These are phyloP conservation scores for Lepilemur septentrionalis DNA, from an alignment of 2,797 vertebrate species.

Conservation along the genomic window DNA sequence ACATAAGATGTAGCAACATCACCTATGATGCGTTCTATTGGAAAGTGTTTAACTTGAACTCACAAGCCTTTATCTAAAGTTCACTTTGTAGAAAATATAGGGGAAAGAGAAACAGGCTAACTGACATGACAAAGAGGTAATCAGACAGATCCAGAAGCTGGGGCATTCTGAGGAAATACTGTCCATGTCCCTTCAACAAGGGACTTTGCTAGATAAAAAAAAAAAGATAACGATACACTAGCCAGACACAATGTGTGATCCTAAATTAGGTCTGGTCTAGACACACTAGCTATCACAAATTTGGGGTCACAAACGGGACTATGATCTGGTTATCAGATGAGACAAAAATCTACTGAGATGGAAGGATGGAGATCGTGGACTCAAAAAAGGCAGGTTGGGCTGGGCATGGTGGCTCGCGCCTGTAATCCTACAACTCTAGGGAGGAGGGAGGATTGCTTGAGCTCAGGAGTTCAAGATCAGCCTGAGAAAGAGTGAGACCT, in stretches of 20 bases:
- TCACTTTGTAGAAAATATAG: neutral
- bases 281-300: neutral
- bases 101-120: neutral
- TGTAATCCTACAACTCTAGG: no score
- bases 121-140: neutral
- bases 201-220: neutral
- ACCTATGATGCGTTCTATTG: neutral
- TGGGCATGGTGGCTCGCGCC: no score
- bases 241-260: neutral
- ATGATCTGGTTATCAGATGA: neutral
- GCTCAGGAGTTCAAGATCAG: no score
- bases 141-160: neutral
- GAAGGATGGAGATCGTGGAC: neutral
- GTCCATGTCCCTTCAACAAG: neutral
- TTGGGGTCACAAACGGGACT: neutral
- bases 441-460: no score
- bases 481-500: no score
- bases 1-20: neutral
- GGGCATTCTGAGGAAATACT: neutral
- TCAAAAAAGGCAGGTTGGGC: neutral
- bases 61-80: neutral
- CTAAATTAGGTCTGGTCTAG: neutral
- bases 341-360: neutral
- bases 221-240: neutral
- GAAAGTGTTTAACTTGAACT: neutral